Base-by-base conservation (phyloP, 2,888 invertebrate genomes). In the Hyposoter dolosus region DNA sequence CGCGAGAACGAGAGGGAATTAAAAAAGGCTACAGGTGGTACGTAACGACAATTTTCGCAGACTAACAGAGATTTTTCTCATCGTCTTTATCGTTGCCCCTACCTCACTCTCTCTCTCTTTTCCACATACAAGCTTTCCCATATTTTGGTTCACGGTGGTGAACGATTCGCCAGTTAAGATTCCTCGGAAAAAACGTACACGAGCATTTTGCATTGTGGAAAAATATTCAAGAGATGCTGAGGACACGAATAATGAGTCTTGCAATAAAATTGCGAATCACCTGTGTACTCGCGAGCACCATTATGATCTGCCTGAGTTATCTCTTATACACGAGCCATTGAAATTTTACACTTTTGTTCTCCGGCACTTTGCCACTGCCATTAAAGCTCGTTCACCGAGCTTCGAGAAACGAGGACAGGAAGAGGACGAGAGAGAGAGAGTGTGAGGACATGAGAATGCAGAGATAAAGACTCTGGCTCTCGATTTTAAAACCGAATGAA, bases 11-110 rank as follows among this genome's bases (percentile, higher is more conserved):
- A 50, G 35, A 60, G 81, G 74, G 83, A 86, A 86, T 86, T 86
- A 83, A 86, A 86, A 86, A 86, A 86, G 83, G 83, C 86, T 83
- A 86, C 86, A 86, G 86, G 86, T 86, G 86, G 86, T 83, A 81
- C 86, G 74, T 86, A 86, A 86, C 86, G 80, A 83, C 81, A 56
- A 84, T 78, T 83, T 65, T 74, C 63, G 53, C 50, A 68, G 78
- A 50, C 80, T 72, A 72, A 43, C 84, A 35, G 74, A 23, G 71
- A 83, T 53, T 66, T 56, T 74, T 68, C 28, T 74, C 40, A 53
- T 53, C 10, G 17, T 23, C n/a, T 74, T 17, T 72, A 50, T 72
- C 71, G 35, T 19, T 65, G 17, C 17, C 35, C 50, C 53, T 40
- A 17, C 50, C 63, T 80, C 71, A n/a, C 56, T 23, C 23, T 15